These are phyloP conservation scores for Lepidonotus clava DNA, from an alignment of 2,888 invertebrate species.

Conservation along the genomic window DNA sequence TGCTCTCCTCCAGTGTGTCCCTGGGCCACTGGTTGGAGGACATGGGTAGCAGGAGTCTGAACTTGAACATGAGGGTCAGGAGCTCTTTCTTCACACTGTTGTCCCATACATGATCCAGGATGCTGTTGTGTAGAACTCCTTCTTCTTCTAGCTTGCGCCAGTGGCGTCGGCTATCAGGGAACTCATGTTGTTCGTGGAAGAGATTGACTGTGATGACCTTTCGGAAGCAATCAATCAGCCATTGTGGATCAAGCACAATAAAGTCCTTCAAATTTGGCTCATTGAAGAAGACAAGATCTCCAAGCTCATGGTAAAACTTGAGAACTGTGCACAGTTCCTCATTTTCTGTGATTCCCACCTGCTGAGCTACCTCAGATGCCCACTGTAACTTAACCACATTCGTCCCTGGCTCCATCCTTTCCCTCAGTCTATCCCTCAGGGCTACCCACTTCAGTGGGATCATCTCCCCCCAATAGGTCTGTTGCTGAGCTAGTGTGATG, in stretches of 20 bases:
- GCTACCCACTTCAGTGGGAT: constrained; percentile 26
- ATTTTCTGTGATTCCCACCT: neutral
- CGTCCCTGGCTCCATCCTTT: neutral
- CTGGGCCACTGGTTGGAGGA: neutral
- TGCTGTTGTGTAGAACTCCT: neutral
- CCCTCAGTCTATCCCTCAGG: constrained; percentile 17
- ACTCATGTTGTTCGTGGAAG: constrained; percentile 21
- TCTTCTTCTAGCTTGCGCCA: constrained; percentile 10
- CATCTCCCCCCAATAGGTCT: neutral
- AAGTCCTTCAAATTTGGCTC: neutral
- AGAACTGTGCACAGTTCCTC: neutral
- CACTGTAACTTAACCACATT: neutral
- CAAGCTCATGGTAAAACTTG: constrained; percentile 22
- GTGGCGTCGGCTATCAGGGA: constrained; percentile 4
- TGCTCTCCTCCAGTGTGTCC: neutral
- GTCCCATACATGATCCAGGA: neutral
- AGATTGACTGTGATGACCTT: constrained; percentile 3
- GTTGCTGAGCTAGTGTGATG: neutral
- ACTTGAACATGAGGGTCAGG: neutral
- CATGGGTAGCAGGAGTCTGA: constrained; percentile 12
- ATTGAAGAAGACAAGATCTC: constrained; percentile 26
- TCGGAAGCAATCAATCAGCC: constrained; percentile 14
- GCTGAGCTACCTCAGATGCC: neutral
- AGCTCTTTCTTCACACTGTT: neutral
- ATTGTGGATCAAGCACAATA: constrained; percentile 18